Evolutionary conservation across 2,113 vertebrate genomes (phyloP), one percentile per base, ranked within the genome.

Genomic region (Gobius niger): DNA sequence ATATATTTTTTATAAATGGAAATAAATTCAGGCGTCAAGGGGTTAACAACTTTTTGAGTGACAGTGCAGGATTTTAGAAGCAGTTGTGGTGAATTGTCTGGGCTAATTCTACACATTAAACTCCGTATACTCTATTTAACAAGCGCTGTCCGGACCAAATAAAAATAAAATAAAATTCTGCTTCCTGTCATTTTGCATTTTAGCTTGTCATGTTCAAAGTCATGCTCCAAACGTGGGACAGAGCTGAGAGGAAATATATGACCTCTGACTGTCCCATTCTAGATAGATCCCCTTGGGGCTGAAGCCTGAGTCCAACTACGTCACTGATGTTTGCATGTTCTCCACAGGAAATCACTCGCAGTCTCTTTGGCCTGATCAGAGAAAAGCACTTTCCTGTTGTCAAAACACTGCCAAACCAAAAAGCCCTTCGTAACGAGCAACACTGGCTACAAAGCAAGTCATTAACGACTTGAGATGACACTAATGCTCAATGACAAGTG

Each of bases 271-370:
- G 82, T 84, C 77, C 82, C 78, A 64, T 84, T 72, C 74, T 76
- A 88, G 74, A 81, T 70, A 46, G 65, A 62, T 85, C 87, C 89
- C 88, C 18, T 41, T 67, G 50, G 54, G 72, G 68, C 73, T 52
- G 3, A 67, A 72, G 78, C 70, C 46, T 1, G 9, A 62, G 80
- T 51, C 70, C 44, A 65, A 75, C 66, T 70, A 70, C 86, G 80
- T 86, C 82, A 90, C 76, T 72, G 70, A 72, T 82, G 88, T 90
- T 91, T 89, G 85, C 63, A 72, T 86, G 85, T 87, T 83, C 82
- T 82, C 77, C 68, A 77, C 89, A 86, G 91, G 92, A 93, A 92
- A 83, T 84, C 72, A 77, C 85, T 80, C 54, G 16, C 40, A 67
- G 67, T 82, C 76, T 87, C 88, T 86, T 88, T 16, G 77, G 82